Evolutionary conservation across 2,888 invertebrate genomes (phyloP), one percentile per base, ranked within the genome.

Genomic region (Acholoe squamosa): DNA sequence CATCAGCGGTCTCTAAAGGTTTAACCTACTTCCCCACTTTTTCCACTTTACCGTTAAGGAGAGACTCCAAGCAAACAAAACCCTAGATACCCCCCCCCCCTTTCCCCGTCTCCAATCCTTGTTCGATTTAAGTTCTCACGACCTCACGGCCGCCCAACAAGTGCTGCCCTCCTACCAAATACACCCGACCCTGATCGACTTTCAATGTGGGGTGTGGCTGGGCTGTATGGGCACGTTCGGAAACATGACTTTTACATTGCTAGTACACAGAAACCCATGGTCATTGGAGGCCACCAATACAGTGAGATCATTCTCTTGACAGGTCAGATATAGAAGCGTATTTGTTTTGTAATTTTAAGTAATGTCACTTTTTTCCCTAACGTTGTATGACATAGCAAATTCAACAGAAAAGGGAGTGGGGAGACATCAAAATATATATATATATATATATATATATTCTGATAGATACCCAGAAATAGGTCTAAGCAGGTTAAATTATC

Each of bases 91-190:
- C 61, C 61, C 61, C 61, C 19, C 14, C 61, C 54, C 19, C 19
- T 19, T 54, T 54, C 54, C 54, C n/a, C 67, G 7, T 19, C 7
- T 28, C 3, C 43, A 43, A 43, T 43, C 71, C 28, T 25, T 71
- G 19, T 71, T 25, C 28, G 71, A 28, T 71, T 71, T 28, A 28
- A 71, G 71, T 71, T 71, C 71, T 71, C 71, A 71, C 71, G 71
- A 71, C 28, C 31, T 71, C 28, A 1, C 5, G 31, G 28, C 71
- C 31, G 71, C 14, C 25, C 71, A 71, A 71, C 28, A 71, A n/a
- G 61, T 71, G 31, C 14, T 28, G 28, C 71, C 71, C 71, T n/a
- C 71, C 71, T 28, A 28, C 31, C 28, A 0, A 71, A 71, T 28
- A 71, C 31, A 28, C 31, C 31, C 71, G 31, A 71, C 71, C 71